Evolutionary conservation across 30 jellyfish, hydroid and myxozoan genomes (phyloP), one percentile per base, ranked within the genome.

Genomic region (Catostylus mosaicus): DNA sequence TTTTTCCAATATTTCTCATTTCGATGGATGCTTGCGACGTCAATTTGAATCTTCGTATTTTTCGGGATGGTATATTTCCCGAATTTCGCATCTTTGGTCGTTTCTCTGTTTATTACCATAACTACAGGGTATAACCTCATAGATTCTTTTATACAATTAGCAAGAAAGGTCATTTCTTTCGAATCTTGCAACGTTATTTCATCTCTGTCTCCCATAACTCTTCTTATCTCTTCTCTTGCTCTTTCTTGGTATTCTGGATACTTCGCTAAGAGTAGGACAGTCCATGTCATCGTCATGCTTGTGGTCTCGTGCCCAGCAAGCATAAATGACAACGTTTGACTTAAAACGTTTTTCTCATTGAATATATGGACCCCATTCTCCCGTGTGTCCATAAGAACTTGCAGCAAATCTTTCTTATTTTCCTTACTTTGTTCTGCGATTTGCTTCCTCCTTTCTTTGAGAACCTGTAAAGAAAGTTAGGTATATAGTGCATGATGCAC

Each of bases 111-210:
- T 11, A 48, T 35, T 30, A 34, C 32, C 19, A 29, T 27, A 6
- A 64, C 68, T 0, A 38, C 80, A 24, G 88, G 88, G 57, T 77
- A 61, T 2, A 77, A n/a, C n/a, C n/a, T n/a, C n/a, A n/a, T n/a
- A n/a, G n/a, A n/a, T n/a, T n/a, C n/a, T n/a, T n/a, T n/a, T 52
- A 77, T 77, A 52, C 88, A 77, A 45, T 77, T 67, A 60, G 29
- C 68, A 7, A 77, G 51, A 10, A 30, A 43, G 27, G 59, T 26
- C 48, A 77, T 19, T 10, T 77, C 46, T 10, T 64, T 66, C 12
- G 61, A 23, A 24, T 77, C 80, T 14, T 43, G 63, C 0, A 60
- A 31, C 46, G 88, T 33, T 24, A 77, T 46, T 37, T 59, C 50
- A 2, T 51, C 30, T n/a, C 2, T 9, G 72, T 40, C 60, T 2